Percentiles rank a stretch among this genome's conserved stretches.
Evolutionary conservation across 2,888 invertebrate genomes (phyloP).

Genomic region (Catocala fraxini): DNA sequence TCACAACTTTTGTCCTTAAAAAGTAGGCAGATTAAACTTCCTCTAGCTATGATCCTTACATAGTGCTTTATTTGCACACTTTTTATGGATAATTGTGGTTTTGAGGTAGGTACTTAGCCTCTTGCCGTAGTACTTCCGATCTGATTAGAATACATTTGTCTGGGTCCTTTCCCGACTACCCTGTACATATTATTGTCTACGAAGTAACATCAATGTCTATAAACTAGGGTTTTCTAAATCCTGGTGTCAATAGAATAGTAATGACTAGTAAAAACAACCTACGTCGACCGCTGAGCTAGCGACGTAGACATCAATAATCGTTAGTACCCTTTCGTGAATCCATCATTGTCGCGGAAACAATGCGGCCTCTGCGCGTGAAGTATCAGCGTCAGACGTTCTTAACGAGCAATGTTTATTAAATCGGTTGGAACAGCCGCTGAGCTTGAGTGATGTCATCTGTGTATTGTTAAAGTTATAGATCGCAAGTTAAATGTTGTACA

Average conservation of each 20-base stretch:
- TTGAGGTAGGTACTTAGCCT: too few species aligned
- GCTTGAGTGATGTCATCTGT: slow-evolving; percentile 14
- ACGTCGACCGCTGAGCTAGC: slow-evolving; percentile 9
- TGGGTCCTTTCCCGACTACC: too few species aligned
- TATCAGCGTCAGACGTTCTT: slow-evolving; percentile 47
- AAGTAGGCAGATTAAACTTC: too few species aligned
- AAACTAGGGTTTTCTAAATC: too few species aligned
- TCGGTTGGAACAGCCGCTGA: slow-evolving; percentile 17
- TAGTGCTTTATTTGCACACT: too few species aligned
- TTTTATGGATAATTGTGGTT: too few species aligned
- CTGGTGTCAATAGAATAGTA: not conserved
- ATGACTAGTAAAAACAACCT: not conserved
- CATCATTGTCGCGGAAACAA: slow-evolving; percentile 57
- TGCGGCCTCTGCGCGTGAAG: slow-evolving; percentile 40
- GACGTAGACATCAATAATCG: slow-evolving; percentile 50
- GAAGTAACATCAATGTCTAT: too few species aligned
- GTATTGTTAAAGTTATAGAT: slow-evolving; percentile 7
- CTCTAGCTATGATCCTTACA: too few species aligned
- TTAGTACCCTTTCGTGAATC: slow-evolving; percentile 53
- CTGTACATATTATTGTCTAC: too few species aligned
- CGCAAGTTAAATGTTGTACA: not conserved
- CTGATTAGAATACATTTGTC: too few species aligned
- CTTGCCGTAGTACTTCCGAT: too few species aligned
- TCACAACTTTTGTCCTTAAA: too few species aligned
- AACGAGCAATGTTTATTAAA: slow-evolving; percentile 50